Base-by-base conservation (phyloP, 1,140 invertebrate species). In the Wasmannia auropunctata region DNA sequence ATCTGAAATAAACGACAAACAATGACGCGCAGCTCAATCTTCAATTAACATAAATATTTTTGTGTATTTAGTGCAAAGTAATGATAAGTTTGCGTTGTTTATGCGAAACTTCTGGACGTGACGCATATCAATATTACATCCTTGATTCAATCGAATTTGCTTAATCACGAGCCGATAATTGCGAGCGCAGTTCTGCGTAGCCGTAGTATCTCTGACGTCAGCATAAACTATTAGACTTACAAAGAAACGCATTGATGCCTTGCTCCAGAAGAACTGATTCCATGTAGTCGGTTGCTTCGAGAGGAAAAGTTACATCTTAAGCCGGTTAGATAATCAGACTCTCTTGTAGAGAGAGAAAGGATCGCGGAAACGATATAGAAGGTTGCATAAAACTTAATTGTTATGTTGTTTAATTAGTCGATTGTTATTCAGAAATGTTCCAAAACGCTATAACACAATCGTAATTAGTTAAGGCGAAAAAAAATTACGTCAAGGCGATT, bases 291-390 rank as follows among this genome's bases (percentile, higher is more conserved):
- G 40, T 72, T 22, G 43, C 28, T 69, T 31, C 34, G 22, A 46
- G 49, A 49, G 49, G 22, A 75, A 79, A 83, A 85, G 79, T 40
- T 40, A 28, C n/a, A 65, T 7, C 11, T 69, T 46, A 75, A 70
- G 22, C n/a, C 7, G 8, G 25, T 89, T 89, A 84, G 85, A 75
- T 89, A 89, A 89, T 40, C 79, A 16, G 37, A 72, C 49, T 49
- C 25, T 77, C 56, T 19, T 14, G 22, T 43, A 34, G 7, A 46
- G 87, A 46, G 87, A 84, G 77, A 88, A 88, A 90, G 79, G 85
- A 79, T 74, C n/a, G 74, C 77, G 74, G 79, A 87, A 89, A n/a
- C 8, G 10, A 8, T 14, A 37, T 14, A 37, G 10, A n/a, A 58
- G 10, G 6, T 72, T 72, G 79, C 67, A 60, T 25, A 46, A 83